Conservation (phyloP, 2,888 invertebrate species). For the Perizoma flavofasciatum region DNA sequence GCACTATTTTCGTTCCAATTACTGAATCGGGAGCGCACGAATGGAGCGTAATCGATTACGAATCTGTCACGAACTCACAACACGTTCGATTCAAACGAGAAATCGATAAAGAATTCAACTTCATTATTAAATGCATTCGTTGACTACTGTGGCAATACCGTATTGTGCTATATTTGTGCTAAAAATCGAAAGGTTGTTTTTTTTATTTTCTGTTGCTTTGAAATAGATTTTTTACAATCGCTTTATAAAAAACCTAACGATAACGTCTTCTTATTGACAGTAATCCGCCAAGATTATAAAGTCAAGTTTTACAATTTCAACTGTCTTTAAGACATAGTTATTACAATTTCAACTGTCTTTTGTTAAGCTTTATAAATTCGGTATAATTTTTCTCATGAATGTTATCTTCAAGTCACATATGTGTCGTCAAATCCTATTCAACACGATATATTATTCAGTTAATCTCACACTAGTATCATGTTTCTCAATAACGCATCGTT, state of each 20-base stretch:
- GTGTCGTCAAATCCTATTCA: slow-evolving; percentile 12
- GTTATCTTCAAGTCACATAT: slow-evolving; percentile 9
- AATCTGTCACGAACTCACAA: slow-evolving; percentile 57
- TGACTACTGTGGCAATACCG: slow-evolving; percentile 10
- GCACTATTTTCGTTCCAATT: slow-evolving; percentile 68
- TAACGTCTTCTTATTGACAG: too few relatives aligned
- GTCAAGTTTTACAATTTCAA: too few relatives aligned
- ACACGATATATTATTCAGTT: slow-evolving; percentile 24
- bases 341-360: too few relatives aligned
- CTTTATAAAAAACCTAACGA: neutral
- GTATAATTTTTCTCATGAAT: neutral
- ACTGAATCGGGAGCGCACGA: slow-evolving; percentile 68
- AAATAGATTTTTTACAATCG: neutral
- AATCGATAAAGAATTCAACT: slow-evolving; percentile 53
- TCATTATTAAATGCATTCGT: slow-evolving; percentile 45
- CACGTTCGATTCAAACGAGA: slow-evolving; percentile 51
- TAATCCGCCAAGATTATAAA: too few relatives aligned
- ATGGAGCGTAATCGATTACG: slow-evolving; percentile 59
- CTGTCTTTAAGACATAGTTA: neutral
- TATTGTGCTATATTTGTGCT: slow-evolving; percentile 5
- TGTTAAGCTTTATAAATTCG: neutral
- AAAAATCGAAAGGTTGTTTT: slow-evolving; percentile 4
- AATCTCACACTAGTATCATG: slow-evolving; percentile 25
- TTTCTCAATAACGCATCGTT: slow-evolving; percentile 46
- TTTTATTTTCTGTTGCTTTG: neutral